phyloP scores from a whole-genome alignment of 2,113 vertebrate species.

The Callocephalon fimbriatum region DNA sequence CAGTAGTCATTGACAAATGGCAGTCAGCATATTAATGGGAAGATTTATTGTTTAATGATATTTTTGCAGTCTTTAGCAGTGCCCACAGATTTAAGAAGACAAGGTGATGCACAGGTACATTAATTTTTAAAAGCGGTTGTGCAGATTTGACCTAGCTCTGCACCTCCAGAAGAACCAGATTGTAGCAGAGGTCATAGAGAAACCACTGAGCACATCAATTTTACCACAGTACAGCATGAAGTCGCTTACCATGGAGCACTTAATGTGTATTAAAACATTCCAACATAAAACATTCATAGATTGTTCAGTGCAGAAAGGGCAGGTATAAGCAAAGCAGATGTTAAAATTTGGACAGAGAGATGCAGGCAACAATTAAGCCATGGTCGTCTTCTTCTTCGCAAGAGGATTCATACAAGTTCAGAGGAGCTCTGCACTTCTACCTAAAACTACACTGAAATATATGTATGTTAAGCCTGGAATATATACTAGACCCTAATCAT shows the following conservation, averaged over 20 bases:
- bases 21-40: not conserved
- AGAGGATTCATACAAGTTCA: not conserved
- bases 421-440: not conserved
- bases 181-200: not conserved
- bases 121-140: slow-evolving; percentile 2
- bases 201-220: slow-evolving; percentile 2
- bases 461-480: not conserved
- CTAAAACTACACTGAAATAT: not conserved
- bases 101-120: not conserved
- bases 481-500: not conserved
- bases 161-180: not conserved
- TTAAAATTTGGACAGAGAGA: not conserved
- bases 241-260: not conserved
- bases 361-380: not conserved
- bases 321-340: not conserved
- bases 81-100: not conserved
- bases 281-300: not conserved
- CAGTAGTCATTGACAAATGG: not conserved
- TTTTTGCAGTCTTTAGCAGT: not conserved
- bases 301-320: not conserved
- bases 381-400: not conserved
- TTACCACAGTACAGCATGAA: slow-evolving; percentile 10
- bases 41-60: not conserved
- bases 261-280: not conserved
- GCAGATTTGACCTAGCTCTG: not conserved